Evolutionary conservation across 2,797 vertebrate species (phyloP).

Genomic region (Falco novaeseelandiae): DNA sequence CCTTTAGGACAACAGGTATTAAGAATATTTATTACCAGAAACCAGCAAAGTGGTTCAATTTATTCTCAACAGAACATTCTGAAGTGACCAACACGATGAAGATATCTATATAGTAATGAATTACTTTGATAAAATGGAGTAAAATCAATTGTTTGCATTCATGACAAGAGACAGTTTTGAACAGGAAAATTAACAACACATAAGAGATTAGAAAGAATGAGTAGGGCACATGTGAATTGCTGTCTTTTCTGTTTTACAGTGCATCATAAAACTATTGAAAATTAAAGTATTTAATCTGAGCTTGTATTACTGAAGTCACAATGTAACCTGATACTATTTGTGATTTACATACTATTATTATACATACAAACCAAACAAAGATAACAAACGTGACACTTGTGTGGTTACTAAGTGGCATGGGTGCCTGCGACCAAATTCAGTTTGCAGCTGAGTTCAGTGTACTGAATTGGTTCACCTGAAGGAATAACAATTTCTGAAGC

Average conservation of each 20-base stretch:
- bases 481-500: not conserved
- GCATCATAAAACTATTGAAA: not conserved
- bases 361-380: not conserved
- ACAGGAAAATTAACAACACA: not conserved
- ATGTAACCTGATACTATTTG: not conserved
- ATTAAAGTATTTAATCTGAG: not conserved
- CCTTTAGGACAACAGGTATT: not conserved
- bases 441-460: accelerated
- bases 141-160: not conserved
- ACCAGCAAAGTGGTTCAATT: not conserved
- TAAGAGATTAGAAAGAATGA: not conserved
- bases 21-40: not conserved
- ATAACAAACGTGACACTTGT: not conserved
- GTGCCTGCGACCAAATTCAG: not conserved
- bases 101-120: not conserved
- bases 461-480: accelerated
- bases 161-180: not conserved
- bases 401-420: not conserved
- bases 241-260: not conserved
- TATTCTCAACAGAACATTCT: not conserved
- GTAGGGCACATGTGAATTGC: not conserved
- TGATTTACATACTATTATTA: not conserved
- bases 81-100: conserved; percentile 25
- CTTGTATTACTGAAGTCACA: not conserved
- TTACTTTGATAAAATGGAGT: not conserved